Base-by-base conservation (phyloP, 2,888 invertebrate genomes). In the Stenodema calcarata region DNA sequence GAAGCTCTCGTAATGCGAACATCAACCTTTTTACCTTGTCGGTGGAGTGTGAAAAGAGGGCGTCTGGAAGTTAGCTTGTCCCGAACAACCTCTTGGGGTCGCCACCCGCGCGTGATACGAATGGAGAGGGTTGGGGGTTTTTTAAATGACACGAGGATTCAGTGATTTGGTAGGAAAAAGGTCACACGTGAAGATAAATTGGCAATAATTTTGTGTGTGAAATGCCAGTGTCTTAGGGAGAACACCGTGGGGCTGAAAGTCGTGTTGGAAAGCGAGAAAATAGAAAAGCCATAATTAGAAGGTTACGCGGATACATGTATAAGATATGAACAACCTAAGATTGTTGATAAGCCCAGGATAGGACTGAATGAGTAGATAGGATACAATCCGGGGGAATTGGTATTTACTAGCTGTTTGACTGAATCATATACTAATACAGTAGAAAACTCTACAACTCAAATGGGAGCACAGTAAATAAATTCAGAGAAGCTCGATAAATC, bases 21-120 rank as follows among this genome's bases (percentile, higher is more conserved):
- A 85, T 85, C 85, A 85, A 85, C 85, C 85, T 85, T 85, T 62
- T 85, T 85, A 85, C 76, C 76, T 82, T 27, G 82, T 82, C 18
- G 78, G 27, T 23, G 11, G 18, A 78, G 78, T 78, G 78, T 44
- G 78, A 78, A 44, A 44, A 23, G 30, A 35, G 35, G 62, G 9
- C 18, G 27, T 16, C n/a, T 18, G 18, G 62, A 62, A 62, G 62
- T 62, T 62, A 62, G 62, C 9, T 62, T 62, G 62, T 62, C 62
- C 62, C 27, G 62, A 62, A 23, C 62, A 23, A n/a, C n/a, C n/a
- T 23, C 23, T 62, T 23, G 18, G 47, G 47, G 23, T 23, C 23
- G 23, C 4, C 62, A 62, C 23, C 62, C 6, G 62, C 62, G 62
- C 62, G 23, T 23, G 62, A 62, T 62, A 62, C 23, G 23, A 62